Evolutionary conservation across 35 echinoderm and acorn worm species (phyloP), one percentile per base, ranked within the genome.

Genomic region (Hemicentrotus pulcherrimus): DNA sequence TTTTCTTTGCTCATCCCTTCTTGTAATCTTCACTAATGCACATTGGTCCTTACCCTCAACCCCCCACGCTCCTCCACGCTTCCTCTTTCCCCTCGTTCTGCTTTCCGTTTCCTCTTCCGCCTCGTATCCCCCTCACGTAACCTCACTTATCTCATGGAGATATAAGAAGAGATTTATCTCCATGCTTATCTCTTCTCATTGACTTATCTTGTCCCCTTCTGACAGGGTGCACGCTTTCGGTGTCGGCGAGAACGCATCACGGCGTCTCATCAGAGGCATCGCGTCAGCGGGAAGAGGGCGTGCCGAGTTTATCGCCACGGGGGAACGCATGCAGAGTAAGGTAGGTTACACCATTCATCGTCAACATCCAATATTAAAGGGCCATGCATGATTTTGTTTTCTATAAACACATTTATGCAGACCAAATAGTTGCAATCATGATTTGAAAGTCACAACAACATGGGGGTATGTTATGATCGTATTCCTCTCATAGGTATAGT

Each of bases 301-400:
- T 5, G 98, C 98, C 19, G 98, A 98, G 61, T 98, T 99, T 61
- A 99, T 99, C 30, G 96, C 96, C 58, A 98, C 95, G 2, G 97
- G 95, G 32, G 98, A 99, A 88, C 89, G 98, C 59, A 99, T 99
- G 98, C 98, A 99, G 86, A 97, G 96, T 30, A 97, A 99, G 96
- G 98, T 99, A 95, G 91, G 86, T n/a, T 86, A 96, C 52, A 90
- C 88, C 19, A 15, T 13, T 86, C 86, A 47, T 46, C 19, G 31
- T n/a, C 65, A 18, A 35, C 50, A 92, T 31, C 88, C 22, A 3
- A 22, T 47, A 5, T 91, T 91, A 33, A 46, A 33, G 88, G 31
- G 33, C 18, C 22, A 31, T 32, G 11, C 32, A 33, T n/a, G n/a
- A n/a, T n/a, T n/a, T n/a, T n/a, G n/a, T n/a, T n/a, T n/a, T n/a